These are phyloP conservation scores for Hypomecis atomaria DNA, from an alignment of 2,888 invertebrate species.

Conservation along the genomic window DNA sequence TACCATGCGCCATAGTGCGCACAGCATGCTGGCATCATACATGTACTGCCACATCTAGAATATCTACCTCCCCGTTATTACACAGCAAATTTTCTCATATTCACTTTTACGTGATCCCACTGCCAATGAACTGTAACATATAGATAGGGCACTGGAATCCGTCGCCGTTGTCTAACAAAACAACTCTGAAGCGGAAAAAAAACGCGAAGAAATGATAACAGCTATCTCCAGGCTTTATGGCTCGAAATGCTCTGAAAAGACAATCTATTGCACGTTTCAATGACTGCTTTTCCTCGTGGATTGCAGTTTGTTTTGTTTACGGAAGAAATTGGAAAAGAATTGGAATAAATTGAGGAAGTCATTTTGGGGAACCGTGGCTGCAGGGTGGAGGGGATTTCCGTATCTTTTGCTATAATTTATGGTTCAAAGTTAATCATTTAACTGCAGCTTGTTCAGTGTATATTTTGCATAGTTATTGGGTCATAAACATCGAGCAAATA, in stretches of 20 bases:
- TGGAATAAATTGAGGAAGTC: not conserved
- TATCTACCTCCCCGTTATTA: slow-evolving; percentile 12
- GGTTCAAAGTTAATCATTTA: too few relatives aligned
- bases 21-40: too few relatives aligned
- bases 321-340: slow-evolving; percentile 1
- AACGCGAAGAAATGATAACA: slow-evolving; percentile 41
- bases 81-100: slow-evolving; percentile 23
- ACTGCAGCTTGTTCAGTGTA: too few relatives aligned
- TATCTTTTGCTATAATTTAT: too few relatives aligned
- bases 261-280: slow-evolving; percentile 40
- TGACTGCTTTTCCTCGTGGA: slow-evolving; percentile 21
- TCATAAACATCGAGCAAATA: too few relatives aligned
- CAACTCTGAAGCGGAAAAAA: slow-evolving; percentile 43
- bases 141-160: slow-evolving; percentile 27
- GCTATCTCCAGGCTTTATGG: slow-evolving; percentile 42
- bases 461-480: too few relatives aligned
- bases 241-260: slow-evolving; percentile 35
- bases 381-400: not conserved
- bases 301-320: slow-evolving; percentile 23
- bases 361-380: not conserved
- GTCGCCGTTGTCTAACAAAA: slow-evolving; percentile 29
- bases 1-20: too few relatives aligned
- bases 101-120: slow-evolving; percentile 27
- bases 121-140: slow-evolving; percentile 28
- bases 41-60: slow-evolving; percentile 27